Conservation (phyloP, 35 echinoderm and acorn worm genomes). For the Ptychodera flava region DNA sequence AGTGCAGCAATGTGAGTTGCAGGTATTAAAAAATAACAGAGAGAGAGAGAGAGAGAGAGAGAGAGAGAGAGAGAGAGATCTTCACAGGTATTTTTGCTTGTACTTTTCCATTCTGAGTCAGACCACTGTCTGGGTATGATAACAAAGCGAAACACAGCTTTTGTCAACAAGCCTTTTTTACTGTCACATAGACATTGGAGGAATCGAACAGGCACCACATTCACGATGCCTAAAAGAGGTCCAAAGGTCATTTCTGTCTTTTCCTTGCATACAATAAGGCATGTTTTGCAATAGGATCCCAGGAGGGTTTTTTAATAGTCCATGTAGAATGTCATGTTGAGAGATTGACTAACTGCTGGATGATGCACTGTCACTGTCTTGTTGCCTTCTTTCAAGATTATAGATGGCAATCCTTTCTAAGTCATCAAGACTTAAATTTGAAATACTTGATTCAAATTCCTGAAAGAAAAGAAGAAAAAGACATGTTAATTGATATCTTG, state of each 20-base stretch:
- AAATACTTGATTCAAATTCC: slow-evolving; percentile 50
- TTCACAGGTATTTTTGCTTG: too few species aligned
- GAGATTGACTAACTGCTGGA: not conserved
- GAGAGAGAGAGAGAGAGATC: too few species aligned
- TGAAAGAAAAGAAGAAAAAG: slow-evolving; percentile 12
- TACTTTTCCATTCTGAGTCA: too few species aligned
- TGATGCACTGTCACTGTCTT: not conserved
- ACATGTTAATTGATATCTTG: not conserved
- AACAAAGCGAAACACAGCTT: too few species aligned
- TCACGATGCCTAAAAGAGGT: not conserved
- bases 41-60: too few species aligned
- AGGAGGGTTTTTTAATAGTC: not conserved
- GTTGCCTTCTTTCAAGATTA: not conserved
- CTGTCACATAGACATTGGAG: too few species aligned
- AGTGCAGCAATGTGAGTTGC: too few species aligned
- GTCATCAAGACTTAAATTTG: slow-evolving; percentile 53
- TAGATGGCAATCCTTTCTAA: slow-evolving; percentile 46
- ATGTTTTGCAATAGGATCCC: not conserved
- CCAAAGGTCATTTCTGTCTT: not conserved
- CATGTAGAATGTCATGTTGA: not conserved
- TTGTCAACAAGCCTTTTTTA: too few species aligned
- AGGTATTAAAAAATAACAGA: too few species aligned
- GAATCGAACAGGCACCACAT: too few species aligned
- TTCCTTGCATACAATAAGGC: not conserved
- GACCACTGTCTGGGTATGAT: too few species aligned